Base-by-base conservation (phyloP, 2,113 vertebrate species). In the Cnemophilus loriae region DNA sequence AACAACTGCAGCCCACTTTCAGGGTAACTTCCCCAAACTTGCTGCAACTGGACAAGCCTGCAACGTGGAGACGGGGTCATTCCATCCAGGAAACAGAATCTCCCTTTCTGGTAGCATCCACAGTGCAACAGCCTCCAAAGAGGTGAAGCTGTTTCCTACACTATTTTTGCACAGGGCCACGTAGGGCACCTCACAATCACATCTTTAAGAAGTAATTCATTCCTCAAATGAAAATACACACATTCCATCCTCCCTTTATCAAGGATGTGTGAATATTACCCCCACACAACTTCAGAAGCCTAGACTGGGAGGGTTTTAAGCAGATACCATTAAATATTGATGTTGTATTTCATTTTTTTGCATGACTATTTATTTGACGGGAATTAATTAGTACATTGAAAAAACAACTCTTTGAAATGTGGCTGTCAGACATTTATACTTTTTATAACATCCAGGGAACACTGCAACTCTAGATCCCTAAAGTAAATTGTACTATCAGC, bases 291-390 rank as follows among this genome's bases (percentile, higher is more conserved):
- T 87, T 67, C 44, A 88, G 1, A 94, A 86, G 70, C 56, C 41
- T 37, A n/a, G 26, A 80, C 12, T 3, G 1, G 37, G 57, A 81
- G 35, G 23, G 32, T 73, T 93, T 71, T 44, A 78, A 75, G 87
- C 61, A 92, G 64, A 84, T 91, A 32, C 28, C 60, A 87, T 90
- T 84, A 96, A 96, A 74, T 74, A 85, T 91, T 96, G 69, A 94
- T 82, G 73, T 5, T 44, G 53, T 30, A n/a, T 20, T 61, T 69
- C 19, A 39, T 42, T 67, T 80, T 59, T 71, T 73, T 85, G 42
- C 49, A 20, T 63, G 28, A 47, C 44, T 94, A 69, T 67, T 84
- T 90, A 84, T 50, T 74, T 80, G 74, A 87, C 93, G 39, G 57
- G 41, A 89, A 96, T 93, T 95, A 93, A 96, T 96, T 78, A 75